phyloP scores from a whole-genome alignment of 2,888 invertebrate species.

The Fabriciana adippe region DNA sequence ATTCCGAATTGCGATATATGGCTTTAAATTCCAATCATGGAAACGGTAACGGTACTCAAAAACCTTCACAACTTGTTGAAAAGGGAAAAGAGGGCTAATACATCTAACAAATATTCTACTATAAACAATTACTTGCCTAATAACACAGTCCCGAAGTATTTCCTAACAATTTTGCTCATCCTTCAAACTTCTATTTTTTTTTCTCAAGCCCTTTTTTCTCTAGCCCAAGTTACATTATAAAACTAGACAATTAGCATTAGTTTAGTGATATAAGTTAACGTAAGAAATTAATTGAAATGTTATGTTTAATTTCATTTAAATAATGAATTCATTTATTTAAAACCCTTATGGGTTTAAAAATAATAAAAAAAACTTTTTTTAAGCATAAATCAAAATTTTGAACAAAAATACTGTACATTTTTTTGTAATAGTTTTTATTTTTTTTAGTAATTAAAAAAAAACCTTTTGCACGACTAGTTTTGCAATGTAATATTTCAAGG shows the following conservation, averaged over 20 bases:
- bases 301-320: background rate
- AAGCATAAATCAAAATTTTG: too few species aligned
- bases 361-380: too few species aligned
- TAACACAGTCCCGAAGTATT: constrained; percentile 75
- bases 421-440: too few species aligned
- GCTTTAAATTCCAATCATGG: constrained; percentile 21
- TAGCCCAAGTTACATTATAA: constrained; percentile 26
- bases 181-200: constrained; percentile 11
- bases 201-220: constrained; percentile 6
- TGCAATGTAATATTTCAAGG: constrained; percentile 18
- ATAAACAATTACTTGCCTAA: constrained; percentile 67
- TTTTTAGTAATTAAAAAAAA: too few species aligned
- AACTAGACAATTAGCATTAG: constrained; percentile 1
- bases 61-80: constrained; percentile 75
- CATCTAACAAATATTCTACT: constrained; percentile 50
- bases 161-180: constrained; percentile 50
- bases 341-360: too few species aligned
- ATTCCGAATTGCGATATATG: constrained; percentile 35
- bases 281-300: constrained; percentile 1
- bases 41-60: constrained; percentile 30
- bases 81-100: constrained; percentile 73
- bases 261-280: constrained; percentile 9
- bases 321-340: background rate
- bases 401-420: too few species aligned
- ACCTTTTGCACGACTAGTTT: constrained; percentile 3